Conservation (phyloP, 2,888 invertebrate genomes). For the Hesperia comma region DNA sequence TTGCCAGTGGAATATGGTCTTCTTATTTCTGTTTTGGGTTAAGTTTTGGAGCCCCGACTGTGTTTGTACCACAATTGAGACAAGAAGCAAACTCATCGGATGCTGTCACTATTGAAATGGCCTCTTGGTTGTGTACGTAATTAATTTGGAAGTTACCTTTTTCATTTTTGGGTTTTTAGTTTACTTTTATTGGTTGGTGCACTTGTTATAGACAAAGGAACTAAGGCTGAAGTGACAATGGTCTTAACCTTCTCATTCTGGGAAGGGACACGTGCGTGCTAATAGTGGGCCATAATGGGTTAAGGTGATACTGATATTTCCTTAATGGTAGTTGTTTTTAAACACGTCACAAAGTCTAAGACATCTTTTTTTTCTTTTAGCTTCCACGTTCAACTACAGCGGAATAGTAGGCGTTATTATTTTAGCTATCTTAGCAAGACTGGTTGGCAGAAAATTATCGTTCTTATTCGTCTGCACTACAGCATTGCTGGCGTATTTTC, state of each 20-base stretch:
- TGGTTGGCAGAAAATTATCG: slow-evolving; percentile 11
- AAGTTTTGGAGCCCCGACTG: slow-evolving; percentile 39
- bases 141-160: neutral
- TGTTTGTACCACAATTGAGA: slow-evolving; percentile 40
- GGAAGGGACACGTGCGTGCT: no score
- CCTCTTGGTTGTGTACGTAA: slow-evolving; percentile 41
- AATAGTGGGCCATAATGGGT: no score
- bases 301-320: no score
- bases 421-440: neutral
- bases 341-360: neutral
- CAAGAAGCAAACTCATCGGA: slow-evolving; percentile 42
- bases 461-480: neutral
- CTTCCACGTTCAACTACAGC: slow-evolving; percentile 12
- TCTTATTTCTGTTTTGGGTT: slow-evolving; percentile 36
- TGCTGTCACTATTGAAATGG: slow-evolving; percentile 38
- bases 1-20: slow-evolving; percentile 41
- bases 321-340: neutral
- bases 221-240: no score
- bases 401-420: neutral
- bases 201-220: no score
- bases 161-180: neutral
- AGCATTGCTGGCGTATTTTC: neutral
- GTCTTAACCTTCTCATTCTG: no score
- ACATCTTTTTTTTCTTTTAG: slow-evolving; percentile 7
- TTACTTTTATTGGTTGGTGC: no score